Evolutionary conservation across 1,140 invertebrate genomes (phyloP), one percentile per base, ranked within the genome.

Genomic region (Ylistrum balloti): DNA sequence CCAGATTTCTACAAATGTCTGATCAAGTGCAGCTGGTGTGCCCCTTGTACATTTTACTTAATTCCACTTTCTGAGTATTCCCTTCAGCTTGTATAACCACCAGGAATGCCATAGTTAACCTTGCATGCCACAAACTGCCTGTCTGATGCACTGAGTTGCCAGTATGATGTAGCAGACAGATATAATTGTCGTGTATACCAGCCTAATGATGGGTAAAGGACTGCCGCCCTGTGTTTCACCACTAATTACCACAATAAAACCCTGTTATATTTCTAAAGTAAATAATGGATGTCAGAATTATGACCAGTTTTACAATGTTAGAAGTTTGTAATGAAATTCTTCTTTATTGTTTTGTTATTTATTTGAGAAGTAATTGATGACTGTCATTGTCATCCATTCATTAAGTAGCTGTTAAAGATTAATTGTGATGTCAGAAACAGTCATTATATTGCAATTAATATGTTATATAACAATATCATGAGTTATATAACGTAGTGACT

Each of bases 171-270:
- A n/a, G 56, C 56, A 28, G 56, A 74, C 56, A 74, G 41, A 45
- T 74, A 28, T 74, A 74, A 74, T 74, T 74, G 56, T 74, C 56
- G 22, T 74, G 28, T 74, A 74, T 74, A n/a, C 56, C n/a, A 74
- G 22, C 56, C 56, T 74, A 74, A 74, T 74, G 56, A 74, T 28
- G n/a, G 56, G 11, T n/a, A 74, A 28, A 28, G 22, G 56, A 74
- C 56, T 74, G 56, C 2, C n/a, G 56, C 22, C 56, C n/a, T 74
- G 22, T 74, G n/a, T 74, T 74, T 74, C n/a, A 74, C 56, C 56
- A 74, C 22, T 74, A 74, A 74, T 74, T 74, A 74, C 56, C 13
- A 74, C 56, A 74, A 74, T 74, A 74, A 28, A n/a, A 9, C 0
- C 17, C n/a, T 74, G 56, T 74, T 9, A 28, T 74, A 74, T n/a